Percentiles rank a stretch among this genome's conserved stretches.
phyloP scores from a whole-genome alignment of 2,888 invertebrate genomes.

The Euphydryas editha region DNA sequence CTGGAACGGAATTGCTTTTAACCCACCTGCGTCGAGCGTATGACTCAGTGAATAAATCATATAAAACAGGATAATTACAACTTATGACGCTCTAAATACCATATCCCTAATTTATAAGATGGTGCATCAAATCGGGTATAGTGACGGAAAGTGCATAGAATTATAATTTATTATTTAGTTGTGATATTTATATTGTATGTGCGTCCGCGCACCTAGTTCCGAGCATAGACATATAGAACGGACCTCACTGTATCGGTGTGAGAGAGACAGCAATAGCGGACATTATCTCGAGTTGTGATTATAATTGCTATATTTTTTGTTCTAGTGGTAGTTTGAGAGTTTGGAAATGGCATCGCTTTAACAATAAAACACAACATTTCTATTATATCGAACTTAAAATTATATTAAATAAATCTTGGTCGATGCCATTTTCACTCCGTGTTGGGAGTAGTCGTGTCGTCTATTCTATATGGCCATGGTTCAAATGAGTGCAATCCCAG shows the following conservation, averaged over 20 bases:
- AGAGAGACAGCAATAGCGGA: constrained; percentile 11
- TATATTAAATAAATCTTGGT: background rate
- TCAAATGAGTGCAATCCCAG: constrained; percentile 68
- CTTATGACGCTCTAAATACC: constrained; percentile 65
- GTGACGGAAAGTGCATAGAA: constrained; percentile 61
- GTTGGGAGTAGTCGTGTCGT: constrained; percentile 3
- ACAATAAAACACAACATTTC: background rate
- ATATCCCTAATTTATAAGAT: constrained; percentile 75
- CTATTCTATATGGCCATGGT: constrained; percentile 33
- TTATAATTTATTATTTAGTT: constrained; percentile 71
- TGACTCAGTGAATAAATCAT: constrained; percentile 45
- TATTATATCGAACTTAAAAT: constrained; percentile 6
- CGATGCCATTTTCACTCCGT: constrained; percentile 3
- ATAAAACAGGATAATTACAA: constrained; percentile 26
- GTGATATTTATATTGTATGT: constrained; percentile 69
- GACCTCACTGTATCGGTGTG: constrained; percentile 7
- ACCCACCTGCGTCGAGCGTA: constrained; percentile 60
- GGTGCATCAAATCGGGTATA: constrained; percentile 62
- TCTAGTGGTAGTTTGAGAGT: constrained; percentile 10
- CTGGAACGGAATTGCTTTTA: constrained; percentile 60
- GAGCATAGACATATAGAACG: constrained; percentile 39
- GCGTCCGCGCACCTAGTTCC: constrained; percentile 59
- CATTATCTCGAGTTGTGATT: constrained; percentile 11
- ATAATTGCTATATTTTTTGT: constrained; percentile 4
- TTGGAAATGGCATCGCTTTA: constrained; percentile 5